These are phyloP conservation scores for Cliona cf. orientalis DNA, from an alignment of 37 sponge, comb jelly and placozoan genomes.

Conservation along the genomic window DNA sequence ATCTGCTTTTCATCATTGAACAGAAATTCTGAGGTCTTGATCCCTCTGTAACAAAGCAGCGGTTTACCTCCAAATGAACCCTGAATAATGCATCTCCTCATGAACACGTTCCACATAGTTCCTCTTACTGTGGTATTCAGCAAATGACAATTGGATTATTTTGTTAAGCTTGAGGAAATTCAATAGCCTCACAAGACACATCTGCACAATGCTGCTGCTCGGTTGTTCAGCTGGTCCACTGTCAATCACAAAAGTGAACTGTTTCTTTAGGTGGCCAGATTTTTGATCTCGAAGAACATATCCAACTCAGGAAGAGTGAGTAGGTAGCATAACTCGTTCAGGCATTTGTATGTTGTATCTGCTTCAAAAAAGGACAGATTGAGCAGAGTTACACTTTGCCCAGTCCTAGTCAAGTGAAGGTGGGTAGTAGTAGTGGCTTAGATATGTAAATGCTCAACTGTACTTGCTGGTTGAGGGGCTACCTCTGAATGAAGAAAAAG, in stretches of 20 bases:
- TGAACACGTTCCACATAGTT: conserved; percentile 2
- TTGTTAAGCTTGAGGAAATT: conserved; percentile 19
- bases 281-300: conserved; percentile 2
- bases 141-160: conserved; percentile 18
- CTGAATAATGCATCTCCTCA: conserved; percentile 4
- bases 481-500: neutral
- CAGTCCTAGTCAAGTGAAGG: neutral
- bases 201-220: neutral
- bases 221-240: conserved; percentile 32
- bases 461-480: neutral
- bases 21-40: neutral
- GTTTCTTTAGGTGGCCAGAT: conserved; percentile 4
- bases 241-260: conserved; percentile 11
- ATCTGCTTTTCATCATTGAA: conserved; percentile 22
- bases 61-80: conserved; percentile 12
- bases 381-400: conserved; percentile 7
- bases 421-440: neutral
- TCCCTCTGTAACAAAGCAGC: neutral
- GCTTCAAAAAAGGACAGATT: conserved; percentile 11
- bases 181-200: conserved; percentile 17
- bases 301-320: neutral
- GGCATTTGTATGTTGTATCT: conserved; percentile 17
- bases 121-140: conserved; percentile 16
- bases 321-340: neutral
- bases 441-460: neutral